A percentile compares a stretch with the other conserved stretches of the same genome.
phyloP scores from a whole-genome alignment of 2,888 invertebrate genomes.

The Mylabris sibirica region DNA sequence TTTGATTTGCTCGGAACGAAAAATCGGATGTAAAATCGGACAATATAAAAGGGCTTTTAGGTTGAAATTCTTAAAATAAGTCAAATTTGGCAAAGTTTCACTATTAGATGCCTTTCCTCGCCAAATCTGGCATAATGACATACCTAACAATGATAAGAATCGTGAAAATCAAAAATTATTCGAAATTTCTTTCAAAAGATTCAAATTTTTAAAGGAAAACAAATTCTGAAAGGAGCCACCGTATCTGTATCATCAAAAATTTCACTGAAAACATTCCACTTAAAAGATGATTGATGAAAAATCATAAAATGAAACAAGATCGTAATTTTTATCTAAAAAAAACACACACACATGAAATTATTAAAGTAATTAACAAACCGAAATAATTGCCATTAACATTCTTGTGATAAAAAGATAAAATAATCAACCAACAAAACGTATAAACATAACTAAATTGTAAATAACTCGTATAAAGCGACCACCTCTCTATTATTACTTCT shows the following conservation, averaged over 20 bases:
- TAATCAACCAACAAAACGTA: not conserved
- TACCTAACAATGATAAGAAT: too few relatives aligned
- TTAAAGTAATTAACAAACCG: not conserved
- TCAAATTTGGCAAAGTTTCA: too few relatives aligned
- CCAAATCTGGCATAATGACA: too few relatives aligned
- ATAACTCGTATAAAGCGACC: not conserved
- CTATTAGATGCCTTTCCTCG: too few relatives aligned
- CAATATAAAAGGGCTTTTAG: too few relatives aligned
- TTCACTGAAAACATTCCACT: not conserved
- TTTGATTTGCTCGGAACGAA: too few relatives aligned
- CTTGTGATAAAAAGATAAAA: not conserved
- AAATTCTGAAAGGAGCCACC: too few relatives aligned
- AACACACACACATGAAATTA: not conserved
- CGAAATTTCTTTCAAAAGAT: too few relatives aligned
- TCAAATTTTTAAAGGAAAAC: too few relatives aligned
- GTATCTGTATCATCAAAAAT: not conserved
- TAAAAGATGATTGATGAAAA: constrained; percentile 8
- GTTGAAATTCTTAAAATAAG: too few relatives aligned
- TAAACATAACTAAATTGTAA: not conserved
- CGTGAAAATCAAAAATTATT: too few relatives aligned
- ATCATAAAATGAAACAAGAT: constrained; percentile 11
- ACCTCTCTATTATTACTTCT: not conserved
- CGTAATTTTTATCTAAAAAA: not conserved
- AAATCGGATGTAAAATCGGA: too few relatives aligned
- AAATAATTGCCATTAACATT: not conserved